These are phyloP conservation scores for Leptopilina clavipes DNA, from an alignment of 1,140 invertebrate species.

Conservation along the genomic window DNA sequence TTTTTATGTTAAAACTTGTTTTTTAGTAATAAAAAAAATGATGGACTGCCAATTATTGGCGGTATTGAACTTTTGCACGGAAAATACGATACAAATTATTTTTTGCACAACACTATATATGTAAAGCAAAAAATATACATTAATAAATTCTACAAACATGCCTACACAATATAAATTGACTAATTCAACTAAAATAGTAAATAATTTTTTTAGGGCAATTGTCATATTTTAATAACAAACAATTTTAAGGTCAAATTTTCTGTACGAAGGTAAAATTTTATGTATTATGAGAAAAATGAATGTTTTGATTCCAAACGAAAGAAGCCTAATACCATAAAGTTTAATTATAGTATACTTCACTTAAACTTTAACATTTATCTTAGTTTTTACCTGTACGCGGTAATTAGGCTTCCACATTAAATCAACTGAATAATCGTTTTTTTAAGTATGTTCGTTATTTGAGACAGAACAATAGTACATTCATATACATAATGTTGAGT, in stretches of 20 bases:
- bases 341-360: background rate
- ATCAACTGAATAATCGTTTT: constrained; percentile 18
- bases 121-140: constrained; percentile 9
- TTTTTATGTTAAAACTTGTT: too few species aligned
- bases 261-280: too few species aligned
- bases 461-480: constrained; percentile 56
- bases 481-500: constrained; percentile 56
- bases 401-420: constrained; percentile 15
- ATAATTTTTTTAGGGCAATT: background rate
- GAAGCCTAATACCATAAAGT: constrained; percentile 24
- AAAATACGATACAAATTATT: constrained; percentile 1
- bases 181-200: background rate
- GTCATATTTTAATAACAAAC: too few species aligned
- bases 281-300: background rate
- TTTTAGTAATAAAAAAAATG: too few species aligned
- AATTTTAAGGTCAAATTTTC: too few species aligned
- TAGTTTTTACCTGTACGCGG: background rate
- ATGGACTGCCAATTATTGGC: too few species aligned
- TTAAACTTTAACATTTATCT: background rate
- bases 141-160: constrained; percentile 4
- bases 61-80: background rate
- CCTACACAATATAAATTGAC: background rate
- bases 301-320: constrained; percentile 13
- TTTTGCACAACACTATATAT: constrained; percentile 12
- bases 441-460: constrained; percentile 52